Conservation (phyloP, 2,888 invertebrate species). For the Hypercompe scribonia region DNA sequence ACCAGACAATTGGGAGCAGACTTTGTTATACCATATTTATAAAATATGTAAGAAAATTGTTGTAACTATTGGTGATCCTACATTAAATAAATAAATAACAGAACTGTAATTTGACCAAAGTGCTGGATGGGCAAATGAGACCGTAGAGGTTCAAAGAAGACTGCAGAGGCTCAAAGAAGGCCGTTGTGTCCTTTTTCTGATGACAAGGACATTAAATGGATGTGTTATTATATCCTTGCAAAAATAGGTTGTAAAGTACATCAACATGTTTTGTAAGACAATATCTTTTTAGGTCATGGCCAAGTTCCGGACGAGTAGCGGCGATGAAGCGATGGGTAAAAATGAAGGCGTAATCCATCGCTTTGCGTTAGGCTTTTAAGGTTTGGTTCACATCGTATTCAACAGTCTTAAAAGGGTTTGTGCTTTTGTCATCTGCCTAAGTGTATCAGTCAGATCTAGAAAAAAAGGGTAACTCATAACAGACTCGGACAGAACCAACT, state of each 20-base stretch:
- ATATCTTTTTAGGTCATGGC: not conserved
- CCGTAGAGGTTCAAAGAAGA: not conserved
- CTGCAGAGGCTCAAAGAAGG: not conserved
- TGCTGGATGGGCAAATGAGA: not conserved
- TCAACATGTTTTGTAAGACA: conserved; percentile 4
- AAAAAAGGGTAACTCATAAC: too few species aligned
- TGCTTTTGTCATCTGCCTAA: not conserved
- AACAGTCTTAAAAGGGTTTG: not conserved
- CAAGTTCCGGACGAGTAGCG: not conserved
- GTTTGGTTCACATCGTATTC: not conserved
- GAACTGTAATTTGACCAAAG: not conserved
- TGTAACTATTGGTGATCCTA: too few species aligned
- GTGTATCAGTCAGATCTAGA: not conserved
- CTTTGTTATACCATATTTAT: too few species aligned
- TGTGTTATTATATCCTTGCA: conserved; percentile 2
- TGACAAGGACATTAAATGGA: not conserved
- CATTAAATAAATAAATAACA: too few species aligned
- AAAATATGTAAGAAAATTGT: too few species aligned
- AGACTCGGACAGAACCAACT: too few species aligned
- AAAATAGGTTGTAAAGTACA: not conserved
- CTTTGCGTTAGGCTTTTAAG: not conserved
- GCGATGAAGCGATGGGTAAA: not conserved
- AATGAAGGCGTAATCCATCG: not conserved
- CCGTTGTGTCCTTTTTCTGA: not conserved
- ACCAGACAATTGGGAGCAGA: too few species aligned